Conservation (phyloP, 1,140 invertebrate genomes). For the Trichonephila clavipes region DNA sequence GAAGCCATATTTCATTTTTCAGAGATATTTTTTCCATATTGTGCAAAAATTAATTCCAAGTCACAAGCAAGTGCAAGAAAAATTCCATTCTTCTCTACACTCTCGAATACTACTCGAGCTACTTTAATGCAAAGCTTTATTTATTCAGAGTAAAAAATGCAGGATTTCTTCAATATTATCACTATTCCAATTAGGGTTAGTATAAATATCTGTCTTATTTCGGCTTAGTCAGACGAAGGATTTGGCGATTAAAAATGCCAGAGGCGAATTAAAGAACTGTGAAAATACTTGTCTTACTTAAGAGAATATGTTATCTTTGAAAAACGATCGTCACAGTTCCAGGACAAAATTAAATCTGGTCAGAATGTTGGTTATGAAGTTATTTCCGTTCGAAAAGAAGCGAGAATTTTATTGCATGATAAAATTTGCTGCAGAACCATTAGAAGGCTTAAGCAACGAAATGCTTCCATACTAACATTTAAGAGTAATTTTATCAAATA, state of each 20-base stretch:
- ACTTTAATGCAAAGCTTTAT: conserved; percentile 16
- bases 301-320: neutral
- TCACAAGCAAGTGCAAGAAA: conserved; percentile 18
- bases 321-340: neutral
- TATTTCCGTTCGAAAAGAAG: neutral
- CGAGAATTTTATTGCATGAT: neutral
- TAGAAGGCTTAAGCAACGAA: too few species aligned
- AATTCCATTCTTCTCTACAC: neutral
- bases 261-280: neutral
- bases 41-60: too few species aligned
- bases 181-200: neutral
- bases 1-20: too few species aligned
- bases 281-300: neutral
- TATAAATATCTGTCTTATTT: conserved; percentile 11
- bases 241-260: neutral
- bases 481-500: too few species aligned
- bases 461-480: too few species aligned
- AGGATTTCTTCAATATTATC: neutral
- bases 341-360: conserved; percentile 22
- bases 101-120: neutral
- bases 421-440: neutral
- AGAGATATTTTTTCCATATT: too few species aligned
- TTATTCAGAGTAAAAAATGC: conserved; percentile 19
- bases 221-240: neutral
- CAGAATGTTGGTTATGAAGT: neutral